Conservation (phyloP, 2,888 invertebrate species). For the Tachystola acroxantha region DNA sequence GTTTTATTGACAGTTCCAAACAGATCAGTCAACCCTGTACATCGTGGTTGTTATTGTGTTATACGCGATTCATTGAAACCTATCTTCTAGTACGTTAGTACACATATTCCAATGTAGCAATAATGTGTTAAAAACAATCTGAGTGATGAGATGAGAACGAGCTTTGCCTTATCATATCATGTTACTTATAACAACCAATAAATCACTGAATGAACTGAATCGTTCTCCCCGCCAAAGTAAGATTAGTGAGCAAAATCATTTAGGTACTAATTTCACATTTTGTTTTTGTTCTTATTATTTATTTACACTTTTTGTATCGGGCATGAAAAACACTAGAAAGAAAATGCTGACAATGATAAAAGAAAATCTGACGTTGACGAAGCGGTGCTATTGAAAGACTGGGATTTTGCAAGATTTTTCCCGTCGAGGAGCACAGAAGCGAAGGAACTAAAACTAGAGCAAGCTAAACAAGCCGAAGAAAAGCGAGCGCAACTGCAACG, state of each 20-base stretch:
- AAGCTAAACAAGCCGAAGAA: constrained; percentile 60
- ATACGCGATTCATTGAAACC: too few species aligned
- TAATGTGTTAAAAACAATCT: too few species aligned
- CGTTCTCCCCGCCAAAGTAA: constrained; percentile 68
- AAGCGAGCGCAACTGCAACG: constrained; percentile 60
- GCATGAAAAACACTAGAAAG: constrained; percentile 64
- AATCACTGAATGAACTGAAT: background rate
- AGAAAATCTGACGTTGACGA: constrained; percentile 83
- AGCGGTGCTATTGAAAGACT: constrained; percentile 88
- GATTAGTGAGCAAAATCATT: constrained; percentile 59
- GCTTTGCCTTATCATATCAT: too few species aligned
- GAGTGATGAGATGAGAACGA: too few species aligned
- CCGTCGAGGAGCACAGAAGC: constrained; percentile 66
- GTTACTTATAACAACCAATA: too few species aligned
- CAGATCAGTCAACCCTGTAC: too few species aligned
- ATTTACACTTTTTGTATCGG: constrained; percentile 67
- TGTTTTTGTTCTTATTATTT: constrained; percentile 45
- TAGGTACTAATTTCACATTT: constrained; percentile 25
- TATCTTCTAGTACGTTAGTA: too few species aligned
- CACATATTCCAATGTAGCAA: too few species aligned
- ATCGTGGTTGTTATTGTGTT: too few species aligned
- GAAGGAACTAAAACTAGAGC: constrained; percentile 50
- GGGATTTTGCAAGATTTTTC: constrained; percentile 93
- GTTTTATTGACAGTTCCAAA: too few species aligned
- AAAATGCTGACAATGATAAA: constrained; percentile 56